Conservation (phyloP, 1,140 invertebrate genomes). For the Ceratosolen solmsi region DNA sequence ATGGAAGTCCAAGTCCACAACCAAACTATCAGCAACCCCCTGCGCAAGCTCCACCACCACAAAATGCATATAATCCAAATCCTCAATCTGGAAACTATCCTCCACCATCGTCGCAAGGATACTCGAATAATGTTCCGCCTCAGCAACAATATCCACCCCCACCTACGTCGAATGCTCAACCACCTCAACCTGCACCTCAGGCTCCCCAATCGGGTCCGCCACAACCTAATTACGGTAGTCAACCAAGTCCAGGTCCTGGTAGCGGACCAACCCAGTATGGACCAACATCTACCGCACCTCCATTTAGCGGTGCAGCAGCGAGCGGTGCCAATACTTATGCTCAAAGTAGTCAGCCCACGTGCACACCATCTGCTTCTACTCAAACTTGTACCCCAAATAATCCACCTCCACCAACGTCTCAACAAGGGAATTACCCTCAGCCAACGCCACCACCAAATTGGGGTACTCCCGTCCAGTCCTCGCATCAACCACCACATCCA, state of each 20-base stretch:
- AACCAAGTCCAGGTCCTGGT: constrained; percentile 70
- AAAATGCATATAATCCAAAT: constrained; percentile 67
- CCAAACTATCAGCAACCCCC: constrained; percentile 69
- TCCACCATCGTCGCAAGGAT: constrained; percentile 69
- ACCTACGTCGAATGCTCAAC: constrained; percentile 63
- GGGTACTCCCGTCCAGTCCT: constrained; percentile 60
- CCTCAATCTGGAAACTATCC: constrained; percentile 68
- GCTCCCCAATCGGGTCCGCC: constrained; percentile 65
- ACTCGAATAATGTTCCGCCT: constrained; percentile 68
- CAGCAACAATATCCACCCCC: constrained; percentile 69
- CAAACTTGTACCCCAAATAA: constrained; percentile 70
- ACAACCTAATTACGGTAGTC: constrained; percentile 67
- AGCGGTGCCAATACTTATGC: constrained; percentile 68
- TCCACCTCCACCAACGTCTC: constrained; percentile 66
- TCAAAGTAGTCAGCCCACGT: constrained; percentile 68
- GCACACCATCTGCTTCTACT: constrained; percentile 70
- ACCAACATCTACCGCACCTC: constrained; percentile 65
- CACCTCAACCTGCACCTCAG: constrained; percentile 62
- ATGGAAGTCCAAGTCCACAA: constrained; percentile 70
- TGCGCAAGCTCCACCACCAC: constrained; percentile 65
- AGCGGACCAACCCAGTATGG: constrained; percentile 66
- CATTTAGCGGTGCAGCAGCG: constrained; percentile 65
- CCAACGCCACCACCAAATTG: constrained; percentile 64
- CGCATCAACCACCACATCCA: constrained; percentile 57
- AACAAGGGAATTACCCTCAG: constrained; percentile 65